phyloP scores from a whole-genome alignment of 2,113 vertebrate species.

The Mesoclemmys tuberculata region DNA sequence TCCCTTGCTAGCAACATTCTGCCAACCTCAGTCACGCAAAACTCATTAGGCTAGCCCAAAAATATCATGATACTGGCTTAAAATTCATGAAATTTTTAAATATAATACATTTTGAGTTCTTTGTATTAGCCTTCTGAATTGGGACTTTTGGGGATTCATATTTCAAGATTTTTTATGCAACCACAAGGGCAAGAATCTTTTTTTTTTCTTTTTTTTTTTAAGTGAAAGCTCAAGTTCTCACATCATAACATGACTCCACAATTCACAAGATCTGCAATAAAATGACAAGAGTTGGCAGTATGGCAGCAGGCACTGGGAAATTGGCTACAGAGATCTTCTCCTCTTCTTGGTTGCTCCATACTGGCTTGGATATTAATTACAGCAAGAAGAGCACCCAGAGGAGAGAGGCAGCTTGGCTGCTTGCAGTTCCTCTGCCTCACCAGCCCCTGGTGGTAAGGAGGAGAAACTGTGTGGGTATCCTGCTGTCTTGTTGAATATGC shows the following conservation, averaged over 20 bases:
- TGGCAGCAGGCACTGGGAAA: not conserved
- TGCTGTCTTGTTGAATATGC: not conserved
- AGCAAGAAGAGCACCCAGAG: not conserved
- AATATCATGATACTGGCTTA: not conserved
- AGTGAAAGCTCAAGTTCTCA: not conserved
- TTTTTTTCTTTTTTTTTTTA: too few relatives aligned
- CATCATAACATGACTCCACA: not conserved
- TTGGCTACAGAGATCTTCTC: not conserved
- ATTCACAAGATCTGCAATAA: not conserved
- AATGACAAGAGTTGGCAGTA: not conserved
- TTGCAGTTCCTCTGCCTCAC: not conserved
- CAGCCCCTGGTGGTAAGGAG: not conserved
- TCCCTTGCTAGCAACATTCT: conserved; percentile 31
- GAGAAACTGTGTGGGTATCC: not conserved
- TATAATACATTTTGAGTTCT: not conserved
- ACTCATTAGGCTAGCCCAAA: conserved; percentile 32
- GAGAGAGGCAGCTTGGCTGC: not conserved
- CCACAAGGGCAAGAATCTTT: not conserved
- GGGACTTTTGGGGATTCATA: not conserved
- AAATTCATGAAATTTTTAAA: not conserved
- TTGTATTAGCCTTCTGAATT: conserved; percentile 18
- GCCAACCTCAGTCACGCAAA: conserved; percentile 21
- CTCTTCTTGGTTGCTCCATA: not conserved
- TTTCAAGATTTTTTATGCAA: conserved; percentile 23
- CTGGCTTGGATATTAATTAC: not conserved